Base-by-base conservation (phyloP, 1,140 invertebrate species). In the Zaprionus ghesquierei region DNA sequence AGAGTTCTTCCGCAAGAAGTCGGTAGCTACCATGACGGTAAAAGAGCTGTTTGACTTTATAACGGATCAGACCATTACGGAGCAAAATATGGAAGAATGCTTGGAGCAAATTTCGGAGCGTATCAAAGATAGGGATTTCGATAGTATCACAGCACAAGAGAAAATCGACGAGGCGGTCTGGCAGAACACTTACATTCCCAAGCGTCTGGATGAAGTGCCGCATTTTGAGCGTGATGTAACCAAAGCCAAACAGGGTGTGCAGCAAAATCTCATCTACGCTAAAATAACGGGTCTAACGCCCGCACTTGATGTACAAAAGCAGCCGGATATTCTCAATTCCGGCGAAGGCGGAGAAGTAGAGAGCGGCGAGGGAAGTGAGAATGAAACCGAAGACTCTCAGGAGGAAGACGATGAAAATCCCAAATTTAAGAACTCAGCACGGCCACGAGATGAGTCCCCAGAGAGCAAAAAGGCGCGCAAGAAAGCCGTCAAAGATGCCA, bases 41-140 rank as follows among this genome's bases (percentile, higher is more conserved):
- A 98, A 97, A 84, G 95, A 97, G 81, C 92, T 99, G 49, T 99
- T 99, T 94, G 96, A 99, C 92, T 99, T 99, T 90, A 96, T 99
- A 41, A 99, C 97, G 2, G 98, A 99, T 93, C 94, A 96, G 31
- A 96, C 94, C 4, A 96, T 99, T 51, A 96, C 94, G 44, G 95
- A 95, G 64, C 92, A 93, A 5, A 98, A 99, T 92, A 95, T 97
- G 92, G 96, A 98, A 70, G 94, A 94, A 70, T 96, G 95, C 89
- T 92, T 98, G 44, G 95, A 97, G 75, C 93, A 92, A 77, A 93
- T 97, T 44, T 95, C 96, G 2, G 94, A 95, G 72, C 93, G 93
- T 72, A 94, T 95, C 13, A 93, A 94, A 2, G 92, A 94, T 66
- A 92, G 94, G 53, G 92, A 93, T 69, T 93, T 94, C 72, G 93